Percentiles rank a stretch among this genome's conserved stretches.
Conservation (phyloP, 1,140 invertebrate species). For the Nomia melanderi region DNA sequence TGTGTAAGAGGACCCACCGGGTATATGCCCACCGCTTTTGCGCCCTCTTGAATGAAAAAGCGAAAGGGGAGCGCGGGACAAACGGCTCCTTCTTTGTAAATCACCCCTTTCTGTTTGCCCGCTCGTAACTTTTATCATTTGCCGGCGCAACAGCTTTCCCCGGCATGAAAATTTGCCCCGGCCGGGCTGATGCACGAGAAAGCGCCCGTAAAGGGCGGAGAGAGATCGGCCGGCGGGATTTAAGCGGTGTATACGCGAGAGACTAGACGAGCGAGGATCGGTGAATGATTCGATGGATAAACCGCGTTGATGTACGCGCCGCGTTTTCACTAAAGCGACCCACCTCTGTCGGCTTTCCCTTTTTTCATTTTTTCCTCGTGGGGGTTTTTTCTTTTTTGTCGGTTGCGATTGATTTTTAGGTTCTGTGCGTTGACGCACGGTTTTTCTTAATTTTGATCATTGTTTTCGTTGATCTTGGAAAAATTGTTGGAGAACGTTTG, state of each 20-base stretch:
- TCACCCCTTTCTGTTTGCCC: constrained; percentile 53
- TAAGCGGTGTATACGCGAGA: neutral
- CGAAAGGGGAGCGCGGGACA: constrained; percentile 28
- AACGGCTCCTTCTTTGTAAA: constrained; percentile 54
- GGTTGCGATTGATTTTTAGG: too few relatives aligned
- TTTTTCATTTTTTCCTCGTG: neutral
- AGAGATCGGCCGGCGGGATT: constrained; percentile 4
- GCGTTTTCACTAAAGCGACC: neutral
- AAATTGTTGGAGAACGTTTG: too few relatives aligned
- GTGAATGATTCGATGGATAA: constrained; percentile 8
- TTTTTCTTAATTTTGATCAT: too few relatives aligned
- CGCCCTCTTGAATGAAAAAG: constrained; percentile 38
- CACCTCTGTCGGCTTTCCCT: neutral
- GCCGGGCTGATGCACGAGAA: constrained; percentile 18
- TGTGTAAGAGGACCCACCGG: neutral
- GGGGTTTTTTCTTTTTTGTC: neutral
- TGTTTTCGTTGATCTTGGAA: too few relatives aligned
- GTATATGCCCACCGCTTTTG: constrained; percentile 30
- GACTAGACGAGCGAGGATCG: neutral
- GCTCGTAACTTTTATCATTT: constrained; percentile 55
- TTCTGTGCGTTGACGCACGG: too few relatives aligned
- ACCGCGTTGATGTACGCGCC: neutral
- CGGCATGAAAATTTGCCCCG: constrained; percentile 37
- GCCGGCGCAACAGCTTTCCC: constrained; percentile 47
- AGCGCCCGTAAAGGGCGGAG: constrained; percentile 27